Evolutionary conservation across 2,888 invertebrate genomes (phyloP).

Genomic region (Micoletzkya japonica): DNA sequence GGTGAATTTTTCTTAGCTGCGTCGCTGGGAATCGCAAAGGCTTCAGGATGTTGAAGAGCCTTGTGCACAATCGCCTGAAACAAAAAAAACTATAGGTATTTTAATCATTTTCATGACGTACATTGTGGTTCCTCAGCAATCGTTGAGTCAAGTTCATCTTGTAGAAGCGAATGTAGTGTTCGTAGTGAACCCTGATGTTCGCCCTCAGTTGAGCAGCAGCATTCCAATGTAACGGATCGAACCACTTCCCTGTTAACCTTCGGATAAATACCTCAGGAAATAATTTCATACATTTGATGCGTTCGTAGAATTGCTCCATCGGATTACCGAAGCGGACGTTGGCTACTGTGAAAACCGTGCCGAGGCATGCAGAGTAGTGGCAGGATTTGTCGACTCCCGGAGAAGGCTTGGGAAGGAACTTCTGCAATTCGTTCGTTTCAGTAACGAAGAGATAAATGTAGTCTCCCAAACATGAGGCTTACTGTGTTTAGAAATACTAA

Average conservation of each 20-base stretch:
- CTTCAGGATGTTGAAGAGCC: too few relatives aligned
- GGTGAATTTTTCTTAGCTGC: too few relatives aligned
- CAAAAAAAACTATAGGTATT: too few relatives aligned
- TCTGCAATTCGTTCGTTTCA: too few relatives aligned
- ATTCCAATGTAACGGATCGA: not conserved
- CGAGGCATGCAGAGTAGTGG: too few relatives aligned
- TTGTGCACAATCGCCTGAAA: not conserved
- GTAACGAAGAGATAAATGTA: too few relatives aligned
- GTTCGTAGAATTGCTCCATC: not conserved
- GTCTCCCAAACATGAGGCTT: too few relatives aligned
- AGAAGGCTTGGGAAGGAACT: too few relatives aligned
- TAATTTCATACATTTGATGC: not conserved
- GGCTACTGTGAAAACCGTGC: not conserved
- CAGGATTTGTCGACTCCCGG: too few relatives aligned
- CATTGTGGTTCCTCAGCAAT: constrained; percentile 36
- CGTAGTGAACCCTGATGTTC: constrained; percentile 37
- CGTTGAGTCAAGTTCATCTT: constrained; percentile 38
- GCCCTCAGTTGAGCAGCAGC: constrained; percentile 29
- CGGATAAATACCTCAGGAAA: too few relatives aligned
- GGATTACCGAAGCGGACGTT: not conserved
- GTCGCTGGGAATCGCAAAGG: too few relatives aligned
- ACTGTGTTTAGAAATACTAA: too few relatives aligned
- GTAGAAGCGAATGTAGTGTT: constrained; percentile 46
- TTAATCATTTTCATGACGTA: constrained; percentile 29
- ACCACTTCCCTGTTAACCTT: constrained; percentile 9